Evolutionary conservation across 2,113 vertebrate genomes (phyloP).

Genomic region (Zosterops lateralis): DNA sequence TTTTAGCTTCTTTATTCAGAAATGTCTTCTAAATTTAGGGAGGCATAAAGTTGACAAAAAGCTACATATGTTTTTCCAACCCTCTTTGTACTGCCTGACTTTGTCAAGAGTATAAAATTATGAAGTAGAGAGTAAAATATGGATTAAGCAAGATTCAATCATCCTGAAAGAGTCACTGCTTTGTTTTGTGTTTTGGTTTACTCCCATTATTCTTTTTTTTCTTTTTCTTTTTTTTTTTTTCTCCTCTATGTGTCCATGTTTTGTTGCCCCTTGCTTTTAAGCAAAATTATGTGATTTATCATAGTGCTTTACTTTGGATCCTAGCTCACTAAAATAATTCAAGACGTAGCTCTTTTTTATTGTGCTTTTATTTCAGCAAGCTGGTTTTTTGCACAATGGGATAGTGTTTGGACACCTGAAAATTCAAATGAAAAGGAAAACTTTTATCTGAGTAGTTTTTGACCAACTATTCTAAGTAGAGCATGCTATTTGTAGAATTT

Average conservation of each 20-base stretch:
- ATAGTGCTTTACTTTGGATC: neutral
- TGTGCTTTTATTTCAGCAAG: neutral
- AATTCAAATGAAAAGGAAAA: neutral
- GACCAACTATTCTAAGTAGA: neutral
- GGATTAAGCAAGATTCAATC: slow-evolving; percentile 12
- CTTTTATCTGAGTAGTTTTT: neutral
- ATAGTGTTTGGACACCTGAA: neutral
- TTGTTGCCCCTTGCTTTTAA: slow-evolving; percentile 13
- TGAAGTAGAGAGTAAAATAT: slow-evolving; percentile 24
- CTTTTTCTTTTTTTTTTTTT: neutral
- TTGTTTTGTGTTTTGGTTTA: neutral
- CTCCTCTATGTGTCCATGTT: neutral
- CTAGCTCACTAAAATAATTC: slow-evolving; percentile 9
- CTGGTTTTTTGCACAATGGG: neutral
- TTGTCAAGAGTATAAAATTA: slow-evolving; percentile 41
- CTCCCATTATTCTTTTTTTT: neutral
- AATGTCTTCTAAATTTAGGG: slow-evolving; percentile 19
- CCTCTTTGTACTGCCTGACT: neutral
- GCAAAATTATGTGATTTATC: slow-evolving; percentile 16
- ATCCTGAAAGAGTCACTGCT: neutral
- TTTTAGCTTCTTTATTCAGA: slow-evolving; percentile 5
- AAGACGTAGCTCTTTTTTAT: slow-evolving; percentile 34
- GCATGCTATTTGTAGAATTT: neutral
- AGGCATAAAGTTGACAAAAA: slow-evolving; percentile 28
- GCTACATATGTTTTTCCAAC: neutral